A percentile compares a stretch with the other conserved stretches of the same genome.
phyloP scores from a whole-genome alignment of 2,888 invertebrate genomes.

The Trichopoda pennipes region DNA sequence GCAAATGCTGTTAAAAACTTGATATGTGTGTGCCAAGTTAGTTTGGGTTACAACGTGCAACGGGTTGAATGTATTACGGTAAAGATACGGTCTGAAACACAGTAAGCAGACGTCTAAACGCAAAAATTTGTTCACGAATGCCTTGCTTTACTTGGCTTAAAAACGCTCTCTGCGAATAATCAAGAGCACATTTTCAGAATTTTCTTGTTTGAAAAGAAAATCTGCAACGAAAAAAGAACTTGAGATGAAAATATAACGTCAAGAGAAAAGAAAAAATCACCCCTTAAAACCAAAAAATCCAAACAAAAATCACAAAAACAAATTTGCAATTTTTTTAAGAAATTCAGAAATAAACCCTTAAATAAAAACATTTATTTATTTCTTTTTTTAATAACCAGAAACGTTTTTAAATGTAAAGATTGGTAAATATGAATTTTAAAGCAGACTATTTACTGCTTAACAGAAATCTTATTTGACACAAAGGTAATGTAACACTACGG shows the following conservation, averaged over 20 bases:
- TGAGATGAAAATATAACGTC: slow-evolving; percentile 42
- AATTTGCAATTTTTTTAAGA: slow-evolving; percentile 47
- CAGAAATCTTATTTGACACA: slow-evolving; percentile 39
- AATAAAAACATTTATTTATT: slow-evolving; percentile 12
- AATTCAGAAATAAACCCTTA: slow-evolving; percentile 61
- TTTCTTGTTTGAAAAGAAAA: slow-evolving; percentile 10
- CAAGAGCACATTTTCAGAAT: slow-evolving; percentile 42
- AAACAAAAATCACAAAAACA: slow-evolving; percentile 44
- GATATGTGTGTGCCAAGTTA: slow-evolving; percentile 56
- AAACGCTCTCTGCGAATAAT: slow-evolving; percentile 29
- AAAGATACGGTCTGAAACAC: slow-evolving; percentile 14
- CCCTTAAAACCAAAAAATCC: slow-evolving; percentile 49
- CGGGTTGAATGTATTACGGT: slow-evolving; percentile 63
- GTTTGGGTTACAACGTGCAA: slow-evolving; percentile 66
- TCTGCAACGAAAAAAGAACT: too few species aligned
- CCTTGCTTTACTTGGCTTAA: not conserved
- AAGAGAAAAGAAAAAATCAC: slow-evolving; percentile 37
- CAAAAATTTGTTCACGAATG: not conserved
- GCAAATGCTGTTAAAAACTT: slow-evolving; percentile 49
- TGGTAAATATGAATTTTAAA: slow-evolving; percentile 54
- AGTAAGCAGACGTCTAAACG: slow-evolving; percentile 4
- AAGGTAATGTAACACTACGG: slow-evolving; percentile 63
- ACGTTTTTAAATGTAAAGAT: slow-evolving; percentile 30
- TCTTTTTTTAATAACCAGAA: slow-evolving; percentile 20
- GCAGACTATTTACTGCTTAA: not conserved